Evolutionary conservation across 2,888 invertebrate species (phyloP), one percentile per base, ranked within the genome.

Genomic region (Ligdia adustata): DNA sequence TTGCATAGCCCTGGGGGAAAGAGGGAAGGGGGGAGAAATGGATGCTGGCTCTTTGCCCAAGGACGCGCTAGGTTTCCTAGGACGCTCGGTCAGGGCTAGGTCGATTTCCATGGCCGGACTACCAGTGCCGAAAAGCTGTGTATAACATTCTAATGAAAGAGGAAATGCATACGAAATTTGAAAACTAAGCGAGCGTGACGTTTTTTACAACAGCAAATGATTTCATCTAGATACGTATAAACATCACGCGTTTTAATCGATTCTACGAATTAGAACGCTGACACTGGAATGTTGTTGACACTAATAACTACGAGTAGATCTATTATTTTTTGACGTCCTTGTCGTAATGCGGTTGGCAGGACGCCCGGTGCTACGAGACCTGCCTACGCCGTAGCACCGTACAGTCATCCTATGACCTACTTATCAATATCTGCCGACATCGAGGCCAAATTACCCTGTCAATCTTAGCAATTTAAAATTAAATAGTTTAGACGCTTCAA

Each of bases 51-150:
- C 46, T 20, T 24, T 57, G 84, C 85, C 86, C 88, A 82, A 82
- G 87, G 86, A 80, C 83, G 62, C 64, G 11, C 75, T 80, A 83
- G 81, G 74, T 68, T 73, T 65, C 81, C 85, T 83, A 82, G 81
- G 77, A 78, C 64, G 45, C 24, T 37, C 75, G 82, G 87, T 84
- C 86, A 85, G 70, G 84, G 90, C 70, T 74, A 71, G 69, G 66
- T 69, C 71, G 47, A 28, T 14, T 46, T 44, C n/a, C 59, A 64
- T 63, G 64, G 63, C 34, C 39, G 41, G 24, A 16, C 24, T 9
- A 20, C 26, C n/a, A 22, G 22, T 18, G 18, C 18, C 1, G 18
- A 18, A 5, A 18, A 18, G 18, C 6, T 4, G 6, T 5, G 18
- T 18, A 5, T 18, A 18, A 18, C 1, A 18, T 18, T 18, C 18